These are phyloP conservation scores for Chymomyza caudatula DNA, from an alignment of 2,888 invertebrate genomes.

Conservation along the genomic window DNA sequence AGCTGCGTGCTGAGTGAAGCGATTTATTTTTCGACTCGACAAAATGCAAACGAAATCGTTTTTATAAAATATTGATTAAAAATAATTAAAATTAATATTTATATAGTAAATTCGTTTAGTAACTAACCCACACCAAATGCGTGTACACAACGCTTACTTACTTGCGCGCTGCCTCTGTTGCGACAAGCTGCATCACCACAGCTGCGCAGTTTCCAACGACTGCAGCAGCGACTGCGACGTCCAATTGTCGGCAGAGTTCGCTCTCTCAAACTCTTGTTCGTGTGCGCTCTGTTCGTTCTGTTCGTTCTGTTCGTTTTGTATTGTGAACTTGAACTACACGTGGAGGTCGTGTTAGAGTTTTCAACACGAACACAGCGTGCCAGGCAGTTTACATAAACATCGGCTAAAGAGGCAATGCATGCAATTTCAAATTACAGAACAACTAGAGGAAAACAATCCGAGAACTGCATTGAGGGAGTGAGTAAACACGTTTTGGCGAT, in stretches of 20 bases:
- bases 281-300: slow-evolving; percentile 28
- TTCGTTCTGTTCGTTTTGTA: slow-evolving; percentile 49
- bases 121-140: too few species aligned
- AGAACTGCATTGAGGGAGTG: slow-evolving; percentile 26
- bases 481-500: too few species aligned
- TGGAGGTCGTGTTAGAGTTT: slow-evolving; percentile 76
- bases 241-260: slow-evolving; percentile 22
- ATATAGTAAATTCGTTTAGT: too few species aligned
- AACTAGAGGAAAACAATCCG: slow-evolving; percentile 31
- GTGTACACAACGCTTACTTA: too few species aligned
- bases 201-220: not conserved
- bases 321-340: slow-evolving; percentile 78
- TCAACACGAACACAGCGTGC: slow-evolving; percentile 40
- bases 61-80: not conserved
- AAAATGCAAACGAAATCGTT: too few species aligned
- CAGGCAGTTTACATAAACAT: not conserved
- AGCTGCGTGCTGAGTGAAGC: slow-evolving; percentile 39
- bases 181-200: not conserved
- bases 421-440: slow-evolving; percentile 56
- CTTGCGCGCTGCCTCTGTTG: too few species aligned
- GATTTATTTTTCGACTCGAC: slow-evolving; percentile 17
- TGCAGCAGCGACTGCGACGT: slow-evolving; percentile 34
- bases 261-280: slow-evolving; percentile 33
- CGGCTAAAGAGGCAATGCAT: slow-evolving; percentile 63
- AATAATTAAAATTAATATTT: too few species aligned